Conservation (phyloP, 2,113 vertebrate species). For the Sinosuthora webbiana region DNA sequence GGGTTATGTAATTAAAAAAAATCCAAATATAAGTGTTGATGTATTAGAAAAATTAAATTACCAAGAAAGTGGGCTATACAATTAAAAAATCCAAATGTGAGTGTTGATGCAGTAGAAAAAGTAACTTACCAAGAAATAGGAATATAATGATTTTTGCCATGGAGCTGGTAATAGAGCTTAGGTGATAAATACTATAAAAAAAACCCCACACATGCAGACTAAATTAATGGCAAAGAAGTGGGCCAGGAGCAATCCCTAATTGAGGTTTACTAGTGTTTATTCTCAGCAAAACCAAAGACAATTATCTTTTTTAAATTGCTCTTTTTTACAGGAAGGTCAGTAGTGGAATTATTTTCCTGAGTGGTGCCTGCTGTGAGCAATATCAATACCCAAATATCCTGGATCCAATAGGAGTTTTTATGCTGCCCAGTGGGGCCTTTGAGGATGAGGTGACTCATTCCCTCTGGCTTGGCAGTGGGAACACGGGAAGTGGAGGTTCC, state of each 20-base stretch:
- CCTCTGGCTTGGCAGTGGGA: neutral
- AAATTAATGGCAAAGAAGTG: conserved; percentile 16
- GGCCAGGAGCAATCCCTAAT: neutral
- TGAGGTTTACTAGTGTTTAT: neutral
- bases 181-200: neutral
- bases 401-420: neutral
- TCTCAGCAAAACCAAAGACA: neutral
- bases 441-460: neutral
- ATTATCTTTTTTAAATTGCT: neutral
- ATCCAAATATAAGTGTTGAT: neutral
- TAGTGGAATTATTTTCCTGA: neutral
- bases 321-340: neutral
- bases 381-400: neutral
- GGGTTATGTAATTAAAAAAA: neutral
- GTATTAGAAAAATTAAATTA: neutral
- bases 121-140: neutral
- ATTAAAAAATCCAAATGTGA: neutral
- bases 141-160: neutral
- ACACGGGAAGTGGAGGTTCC: neutral
- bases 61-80: neutral
- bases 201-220: neutral
- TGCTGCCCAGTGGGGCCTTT: neutral
- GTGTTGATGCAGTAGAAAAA: neutral
- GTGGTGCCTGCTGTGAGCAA: neutral
- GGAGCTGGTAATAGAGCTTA: neutral